These are phyloP conservation scores for Tetragonula clypearis DNA, from an alignment of 1,140 invertebrate species.

Conservation along the genomic window DNA sequence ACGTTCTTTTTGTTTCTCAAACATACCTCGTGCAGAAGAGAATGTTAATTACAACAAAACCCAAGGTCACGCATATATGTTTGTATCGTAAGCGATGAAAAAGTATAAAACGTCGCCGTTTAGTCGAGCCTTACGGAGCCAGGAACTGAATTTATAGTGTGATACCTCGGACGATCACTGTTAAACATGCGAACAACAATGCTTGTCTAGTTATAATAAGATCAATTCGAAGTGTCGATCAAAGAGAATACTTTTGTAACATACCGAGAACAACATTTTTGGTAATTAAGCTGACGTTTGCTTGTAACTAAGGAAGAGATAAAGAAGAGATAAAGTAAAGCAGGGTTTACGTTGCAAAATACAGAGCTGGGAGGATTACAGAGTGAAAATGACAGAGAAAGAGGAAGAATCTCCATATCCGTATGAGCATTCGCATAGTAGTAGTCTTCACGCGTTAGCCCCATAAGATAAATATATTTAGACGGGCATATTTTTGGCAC, in stretches of 20 bases:
- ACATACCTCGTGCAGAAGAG: background rate
- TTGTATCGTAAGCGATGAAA: background rate
- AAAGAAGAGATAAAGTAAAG: background rate
- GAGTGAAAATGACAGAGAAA: background rate
- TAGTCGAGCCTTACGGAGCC: background rate
- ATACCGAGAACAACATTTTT: background rate
- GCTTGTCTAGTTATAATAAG: background rate
- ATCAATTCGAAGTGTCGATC: background rate
- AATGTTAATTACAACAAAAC: background rate
- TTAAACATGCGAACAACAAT: background rate
- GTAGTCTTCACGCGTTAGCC: constrained; percentile 1
- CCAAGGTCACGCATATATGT: background rate
- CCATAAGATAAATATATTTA: constrained; percentile 47
- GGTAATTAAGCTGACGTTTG: constrained; percentile 1
- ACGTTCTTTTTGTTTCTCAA: background rate
- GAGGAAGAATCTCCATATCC: constrained; percentile 8
- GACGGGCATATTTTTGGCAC: constrained; percentile 62
- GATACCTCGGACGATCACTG: background rate
- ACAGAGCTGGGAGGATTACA: background rate
- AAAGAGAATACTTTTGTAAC: background rate
- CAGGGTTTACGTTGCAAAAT: constrained; percentile 10
- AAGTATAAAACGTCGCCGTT: background rate
- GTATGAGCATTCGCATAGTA: constrained; percentile 4
- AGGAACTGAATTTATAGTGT: background rate
- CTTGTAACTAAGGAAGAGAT: background rate